A percentile compares a stretch with the other conserved stretches of the same genome.
Conservation (phyloP, 2,888 invertebrate species). For the Nomada ruficornis region DNA sequence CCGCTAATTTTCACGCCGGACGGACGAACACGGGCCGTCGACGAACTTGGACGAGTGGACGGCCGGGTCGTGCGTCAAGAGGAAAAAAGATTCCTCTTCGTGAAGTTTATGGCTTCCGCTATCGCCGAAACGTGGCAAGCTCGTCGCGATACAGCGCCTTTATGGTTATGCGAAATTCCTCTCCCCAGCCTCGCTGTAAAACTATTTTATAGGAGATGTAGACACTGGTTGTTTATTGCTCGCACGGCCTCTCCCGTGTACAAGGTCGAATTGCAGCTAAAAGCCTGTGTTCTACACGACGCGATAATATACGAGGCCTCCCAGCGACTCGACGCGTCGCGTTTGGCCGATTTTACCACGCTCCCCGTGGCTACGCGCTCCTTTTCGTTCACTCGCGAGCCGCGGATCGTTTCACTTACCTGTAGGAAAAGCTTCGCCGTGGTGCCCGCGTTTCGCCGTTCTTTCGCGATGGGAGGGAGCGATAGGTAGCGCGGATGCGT, state of each 20-base stretch:
- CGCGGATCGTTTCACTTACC: not conserved
- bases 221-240: conserved; percentile 77
- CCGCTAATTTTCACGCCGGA: conserved; percentile 60
- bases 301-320: conserved; percentile 66
- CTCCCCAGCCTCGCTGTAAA: conserved; percentile 77
- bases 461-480: not conserved
- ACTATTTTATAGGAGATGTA: conserved; percentile 83
- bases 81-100: conserved; percentile 26
- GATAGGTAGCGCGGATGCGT: not conserved
- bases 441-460: not conserved
- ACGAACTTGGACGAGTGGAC: not conserved
- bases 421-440: not conserved
- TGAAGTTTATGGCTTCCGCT: conserved; percentile 68
- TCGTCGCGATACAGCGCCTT: conserved; percentile 71
- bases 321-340: conserved; percentile 25
- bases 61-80: conserved; percentile 8
- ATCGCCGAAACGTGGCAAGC: conserved; percentile 63
- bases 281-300: conserved; percentile 79
- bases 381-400: not conserved
- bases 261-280: conserved; percentile 80
- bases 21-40: conserved; percentile 25
- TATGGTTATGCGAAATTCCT: conserved; percentile 83
- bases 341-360: not conserved
- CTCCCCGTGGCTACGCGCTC: not conserved
- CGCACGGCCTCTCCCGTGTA: conserved; percentile 69